phyloP scores from a whole-genome alignment of 2,113 vertebrate species.

The Otocyon megalotis region DNA sequence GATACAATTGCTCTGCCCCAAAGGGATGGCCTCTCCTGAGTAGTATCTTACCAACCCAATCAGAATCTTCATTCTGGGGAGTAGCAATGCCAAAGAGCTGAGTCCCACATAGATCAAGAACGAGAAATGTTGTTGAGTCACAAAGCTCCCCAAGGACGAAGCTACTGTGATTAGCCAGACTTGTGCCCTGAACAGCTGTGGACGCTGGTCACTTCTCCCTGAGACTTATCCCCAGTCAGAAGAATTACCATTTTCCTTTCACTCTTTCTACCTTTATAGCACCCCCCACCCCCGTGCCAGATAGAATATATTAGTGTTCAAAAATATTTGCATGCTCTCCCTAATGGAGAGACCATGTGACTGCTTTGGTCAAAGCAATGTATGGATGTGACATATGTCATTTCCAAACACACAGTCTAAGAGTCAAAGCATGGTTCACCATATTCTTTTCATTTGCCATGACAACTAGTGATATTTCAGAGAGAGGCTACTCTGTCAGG shows the following conservation, averaged over 20 bases:
- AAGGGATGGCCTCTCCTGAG: not conserved
- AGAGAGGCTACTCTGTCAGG: not conserved
- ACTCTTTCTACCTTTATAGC: not conserved
- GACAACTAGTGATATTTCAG: not conserved
- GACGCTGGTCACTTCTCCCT: not conserved
- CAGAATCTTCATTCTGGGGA: not conserved
- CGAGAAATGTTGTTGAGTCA: not conserved
- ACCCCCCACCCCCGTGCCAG: not conserved
- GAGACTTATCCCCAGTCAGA: not conserved
- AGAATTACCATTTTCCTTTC: not conserved
- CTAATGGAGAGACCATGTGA: not conserved
- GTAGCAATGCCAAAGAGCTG: not conserved
- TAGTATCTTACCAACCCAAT: not conserved
- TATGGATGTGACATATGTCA: not conserved
- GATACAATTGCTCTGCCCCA: not conserved
- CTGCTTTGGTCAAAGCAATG: not conserved
- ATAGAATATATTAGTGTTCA: not conserved
- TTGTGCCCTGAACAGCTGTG: not conserved
- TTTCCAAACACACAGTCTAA: not conserved
- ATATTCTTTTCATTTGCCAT: not conserved
- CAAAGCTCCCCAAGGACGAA: not conserved
- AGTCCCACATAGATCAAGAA: not conserved
- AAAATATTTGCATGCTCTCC: not conserved
- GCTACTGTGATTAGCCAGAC: not conserved
- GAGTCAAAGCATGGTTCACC: not conserved